Evolutionary conservation across 2,797 vertebrate species (phyloP).

Genomic region (Phataginus tetradactyla): DNA sequence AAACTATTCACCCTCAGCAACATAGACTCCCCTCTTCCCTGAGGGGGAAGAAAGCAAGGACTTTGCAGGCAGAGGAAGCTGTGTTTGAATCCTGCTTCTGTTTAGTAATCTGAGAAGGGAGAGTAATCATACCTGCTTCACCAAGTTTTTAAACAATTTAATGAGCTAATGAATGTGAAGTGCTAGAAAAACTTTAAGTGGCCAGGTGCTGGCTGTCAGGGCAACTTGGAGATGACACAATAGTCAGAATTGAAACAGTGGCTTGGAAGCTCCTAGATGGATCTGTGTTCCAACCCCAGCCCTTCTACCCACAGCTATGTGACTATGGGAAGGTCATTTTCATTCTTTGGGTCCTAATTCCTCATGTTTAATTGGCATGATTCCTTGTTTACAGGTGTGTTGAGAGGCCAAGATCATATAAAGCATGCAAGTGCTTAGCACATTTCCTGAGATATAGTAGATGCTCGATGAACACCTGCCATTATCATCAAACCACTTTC

Average conservation of each 20-base stretch:
- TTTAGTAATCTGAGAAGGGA: neutral
- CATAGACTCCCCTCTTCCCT: neutral
- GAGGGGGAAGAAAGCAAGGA: neutral
- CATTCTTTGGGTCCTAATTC: neutral
- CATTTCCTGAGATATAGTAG: neutral
- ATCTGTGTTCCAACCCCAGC: neutral
- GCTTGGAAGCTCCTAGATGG: too few species aligned
- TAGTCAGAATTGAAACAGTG: neutral
- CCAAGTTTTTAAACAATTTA: neutral
- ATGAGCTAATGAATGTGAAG: neutral
- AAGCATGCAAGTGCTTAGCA: neutral
- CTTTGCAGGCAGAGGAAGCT: neutral
- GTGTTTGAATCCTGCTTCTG: neutral
- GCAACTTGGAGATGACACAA: neutral
- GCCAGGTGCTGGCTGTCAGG: neutral
- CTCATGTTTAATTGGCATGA: neutral
- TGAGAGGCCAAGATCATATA: neutral
- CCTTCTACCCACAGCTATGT: neutral
- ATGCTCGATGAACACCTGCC: neutral
- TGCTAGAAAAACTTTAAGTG: neutral
- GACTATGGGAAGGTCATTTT: neutral
- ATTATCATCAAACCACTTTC: neutral
- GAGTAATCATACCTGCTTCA: neutral
- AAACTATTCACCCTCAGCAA: neutral
- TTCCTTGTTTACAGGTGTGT: neutral